phyloP scores from a whole-genome alignment of 2,113 vertebrate genomes.

The Albula glossodonta region DNA sequence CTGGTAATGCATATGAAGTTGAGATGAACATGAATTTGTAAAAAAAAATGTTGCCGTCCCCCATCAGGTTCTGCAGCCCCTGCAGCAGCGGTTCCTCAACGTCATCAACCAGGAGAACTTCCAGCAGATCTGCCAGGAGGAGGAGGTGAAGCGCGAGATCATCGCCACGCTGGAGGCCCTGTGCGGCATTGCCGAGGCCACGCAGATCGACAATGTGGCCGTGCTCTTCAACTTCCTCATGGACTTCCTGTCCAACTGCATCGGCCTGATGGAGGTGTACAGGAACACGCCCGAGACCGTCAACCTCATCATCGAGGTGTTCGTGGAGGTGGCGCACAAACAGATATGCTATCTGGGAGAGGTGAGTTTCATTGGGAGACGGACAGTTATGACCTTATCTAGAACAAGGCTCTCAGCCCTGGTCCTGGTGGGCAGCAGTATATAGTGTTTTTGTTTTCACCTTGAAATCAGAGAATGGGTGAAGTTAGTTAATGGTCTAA shows the following conservation, averaged over 20 bases:
- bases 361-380: constrained; percentile 66
- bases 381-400: too few relatives aligned
- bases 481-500: too few relatives aligned
- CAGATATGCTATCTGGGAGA: constrained; percentile 99
- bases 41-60: too few relatives aligned
- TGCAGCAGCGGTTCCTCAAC: constrained; percentile 94
- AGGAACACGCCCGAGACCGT: constrained; percentile 97
- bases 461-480: too few relatives aligned
- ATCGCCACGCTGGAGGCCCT: constrained; percentile 92
- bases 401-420: too few relatives aligned
- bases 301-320: constrained; percentile 98
- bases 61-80: constrained; percentile 89
- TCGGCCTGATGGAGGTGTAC: constrained; percentile 98
- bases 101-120: constrained; percentile 99
- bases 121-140: constrained; percentile 93
- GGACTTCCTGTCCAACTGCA: constrained; percentile 98
- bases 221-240: constrained; percentile 97
- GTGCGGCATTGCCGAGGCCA: constrained; percentile 96
- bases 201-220: constrained; percentile 95
- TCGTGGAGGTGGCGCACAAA: constrained; percentile 99
- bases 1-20: too few relatives aligned
- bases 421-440: too few relatives aligned
- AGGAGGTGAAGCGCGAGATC: constrained; percentile 92
- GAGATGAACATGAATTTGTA: too few relatives aligned
- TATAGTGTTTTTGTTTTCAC: too few relatives aligned